Evolutionary conservation across 2,113 vertebrate genomes (phyloP).

Genomic region (Thryonomys swinderianus): DNA sequence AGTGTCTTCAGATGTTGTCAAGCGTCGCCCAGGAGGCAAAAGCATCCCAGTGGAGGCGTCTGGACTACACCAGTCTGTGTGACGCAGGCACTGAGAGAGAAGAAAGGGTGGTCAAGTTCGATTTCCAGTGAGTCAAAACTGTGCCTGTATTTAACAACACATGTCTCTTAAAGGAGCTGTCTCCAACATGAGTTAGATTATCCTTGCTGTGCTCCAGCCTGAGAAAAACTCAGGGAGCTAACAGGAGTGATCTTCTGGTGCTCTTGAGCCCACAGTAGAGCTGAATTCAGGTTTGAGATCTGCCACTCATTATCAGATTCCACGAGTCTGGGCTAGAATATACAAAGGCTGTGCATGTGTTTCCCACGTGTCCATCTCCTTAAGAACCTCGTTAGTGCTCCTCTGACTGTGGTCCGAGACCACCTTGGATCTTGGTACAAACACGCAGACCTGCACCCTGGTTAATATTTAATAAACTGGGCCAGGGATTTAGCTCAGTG

Average conservation of each 20-base stretch:
- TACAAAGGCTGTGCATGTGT: background rate
- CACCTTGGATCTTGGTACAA: background rate
- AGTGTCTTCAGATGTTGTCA: background rate
- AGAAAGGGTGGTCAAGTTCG: background rate
- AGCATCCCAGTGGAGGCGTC: background rate
- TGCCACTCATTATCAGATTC: background rate
- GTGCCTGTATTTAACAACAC: background rate
- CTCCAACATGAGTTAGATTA: background rate
- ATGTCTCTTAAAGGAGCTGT: background rate
- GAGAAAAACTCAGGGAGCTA: background rate
- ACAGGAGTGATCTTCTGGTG: background rate
- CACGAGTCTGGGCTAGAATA: background rate
- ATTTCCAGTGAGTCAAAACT: background rate
- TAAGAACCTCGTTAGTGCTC: background rate
- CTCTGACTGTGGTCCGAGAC: background rate
- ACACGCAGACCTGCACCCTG: background rate
- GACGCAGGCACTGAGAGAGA: background rate
- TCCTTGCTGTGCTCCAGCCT: background rate
- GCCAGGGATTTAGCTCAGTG: no score
- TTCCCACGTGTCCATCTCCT: background rate
- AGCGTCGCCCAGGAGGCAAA: background rate
- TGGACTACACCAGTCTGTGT: background rate
- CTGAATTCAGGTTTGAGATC: background rate
- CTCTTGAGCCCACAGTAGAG: fast-evolving
- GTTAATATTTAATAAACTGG: background rate